These are phyloP conservation scores for Bombyx mandarina DNA, from an alignment of 1,140 invertebrate species.

Conservation along the genomic window DNA sequence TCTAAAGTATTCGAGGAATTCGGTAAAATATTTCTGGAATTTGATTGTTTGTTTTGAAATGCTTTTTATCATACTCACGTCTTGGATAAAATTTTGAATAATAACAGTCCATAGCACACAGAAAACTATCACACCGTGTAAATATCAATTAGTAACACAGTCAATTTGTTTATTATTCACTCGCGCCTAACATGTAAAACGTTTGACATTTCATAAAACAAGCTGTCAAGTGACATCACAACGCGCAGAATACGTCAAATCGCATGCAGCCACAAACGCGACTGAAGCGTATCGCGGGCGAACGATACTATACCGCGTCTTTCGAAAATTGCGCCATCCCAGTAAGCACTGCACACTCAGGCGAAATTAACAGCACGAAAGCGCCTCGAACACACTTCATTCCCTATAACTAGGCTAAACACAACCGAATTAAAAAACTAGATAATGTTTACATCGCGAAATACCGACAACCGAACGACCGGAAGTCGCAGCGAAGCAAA, in stretches of 20 bases:
- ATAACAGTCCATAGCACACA: constrained; percentile 69
- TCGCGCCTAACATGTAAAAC: constrained; percentile 59
- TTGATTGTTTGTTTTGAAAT: constrained; percentile 57
- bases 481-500: constrained; percentile 75
- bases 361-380: constrained; percentile 69
- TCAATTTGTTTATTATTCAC: constrained; percentile 65
- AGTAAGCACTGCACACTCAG: constrained; percentile 56
- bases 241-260: constrained; percentile 69
- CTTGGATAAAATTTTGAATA: constrained; percentile 69
- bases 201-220: constrained; percentile 69
- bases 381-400: constrained; percentile 67
- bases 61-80: constrained; percentile 62
- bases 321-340: constrained; percentile 71
- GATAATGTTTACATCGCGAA: constrained; percentile 71
- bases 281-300: constrained; percentile 68
- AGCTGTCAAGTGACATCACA: constrained; percentile 66
- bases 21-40: constrained; percentile 48
- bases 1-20: constrained; percentile 13
- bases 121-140: constrained; percentile 57
- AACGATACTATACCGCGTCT: constrained; percentile 69
- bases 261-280: constrained; percentile 66
- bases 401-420: constrained; percentile 51
- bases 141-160: constrained; percentile 49
- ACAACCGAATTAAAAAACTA: constrained; percentile 58
- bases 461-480: constrained; percentile 70